A percentile compares a stretch with the other conserved stretches of the same genome.
Conservation (phyloP, 2,113 vertebrate species). For the Fulica atra region DNA sequence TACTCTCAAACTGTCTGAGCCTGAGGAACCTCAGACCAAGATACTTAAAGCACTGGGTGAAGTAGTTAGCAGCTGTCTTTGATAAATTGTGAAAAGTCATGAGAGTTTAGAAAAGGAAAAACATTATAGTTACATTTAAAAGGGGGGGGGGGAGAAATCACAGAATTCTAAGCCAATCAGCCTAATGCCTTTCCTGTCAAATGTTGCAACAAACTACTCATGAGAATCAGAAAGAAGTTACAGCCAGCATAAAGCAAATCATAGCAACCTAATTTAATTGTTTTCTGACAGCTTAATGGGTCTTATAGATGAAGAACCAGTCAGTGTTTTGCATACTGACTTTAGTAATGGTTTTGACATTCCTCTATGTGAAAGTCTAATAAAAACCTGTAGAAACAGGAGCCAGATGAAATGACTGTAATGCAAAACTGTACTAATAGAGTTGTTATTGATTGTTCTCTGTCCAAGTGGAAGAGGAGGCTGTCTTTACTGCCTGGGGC, state of each 20-base stretch:
- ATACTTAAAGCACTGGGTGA: neutral
- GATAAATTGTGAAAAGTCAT: neutral
- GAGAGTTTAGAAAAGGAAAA: neutral
- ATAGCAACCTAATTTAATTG: neutral
- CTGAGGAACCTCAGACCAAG: neutral
- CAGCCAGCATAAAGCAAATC: neutral
- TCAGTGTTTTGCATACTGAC: neutral
- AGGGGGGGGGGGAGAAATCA: neutral
- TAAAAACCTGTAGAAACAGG: neutral
- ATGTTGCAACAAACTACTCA: neutral
- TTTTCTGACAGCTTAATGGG: neutral
- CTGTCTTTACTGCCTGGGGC: neutral
- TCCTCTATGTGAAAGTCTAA: neutral
- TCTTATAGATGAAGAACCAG: neutral
- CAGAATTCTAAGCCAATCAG: neutral
- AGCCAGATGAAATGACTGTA: neutral
- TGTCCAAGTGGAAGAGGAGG: neutral
- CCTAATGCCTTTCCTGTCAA: neutral
- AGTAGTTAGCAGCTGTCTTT: neutral
- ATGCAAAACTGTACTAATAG: neutral
- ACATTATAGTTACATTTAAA: neutral
- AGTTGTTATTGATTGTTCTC: neutral
- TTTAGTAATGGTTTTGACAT: neutral
- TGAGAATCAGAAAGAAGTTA: neutral
- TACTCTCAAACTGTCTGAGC: neutral